Percentiles rank a stretch among this genome's conserved stretches.
Evolutionary conservation across 2,888 invertebrate genomes (phyloP).

Genomic region (Stenichneumon culpator): DNA sequence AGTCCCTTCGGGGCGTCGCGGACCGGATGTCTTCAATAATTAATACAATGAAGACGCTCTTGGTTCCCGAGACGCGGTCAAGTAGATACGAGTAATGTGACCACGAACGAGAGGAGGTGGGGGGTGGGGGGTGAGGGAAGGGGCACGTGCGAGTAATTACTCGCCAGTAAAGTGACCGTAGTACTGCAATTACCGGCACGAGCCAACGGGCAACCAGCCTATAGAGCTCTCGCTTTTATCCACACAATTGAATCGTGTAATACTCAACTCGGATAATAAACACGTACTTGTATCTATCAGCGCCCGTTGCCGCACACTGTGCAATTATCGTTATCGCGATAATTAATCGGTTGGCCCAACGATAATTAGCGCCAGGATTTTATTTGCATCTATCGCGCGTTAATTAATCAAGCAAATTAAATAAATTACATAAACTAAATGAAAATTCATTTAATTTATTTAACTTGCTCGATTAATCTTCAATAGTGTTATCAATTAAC

Average conservation of each 20-base stretch:
- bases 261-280: conserved; percentile 7
- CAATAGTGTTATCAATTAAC: too few species aligned
- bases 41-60: conserved; percentile 56
- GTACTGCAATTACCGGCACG: conserved; percentile 63
- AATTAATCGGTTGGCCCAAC: conserved; percentile 27
- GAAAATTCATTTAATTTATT: too few species aligned
- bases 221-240: conserved; percentile 37
- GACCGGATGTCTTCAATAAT: conserved; percentile 58
- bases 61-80: neutral
- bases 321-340: conserved; percentile 40
- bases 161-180: conserved; percentile 60
- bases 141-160: conserved; percentile 64
- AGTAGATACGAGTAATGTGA: neutral
- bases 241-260: conserved; percentile 49
- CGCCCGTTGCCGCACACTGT: neutral
- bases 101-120: conserved; percentile 38
- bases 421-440: too few species aligned
- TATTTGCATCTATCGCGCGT: neutral
- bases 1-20: conserved; percentile 18
- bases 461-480: too few species aligned
- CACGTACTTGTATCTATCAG: conserved; percentile 12
- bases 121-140: conserved; percentile 25
- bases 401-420: too few species aligned
- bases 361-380: neutral
- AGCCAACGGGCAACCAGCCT: conserved; percentile 49